These are phyloP conservation scores for Dromococcyx pavoninus DNA, from an alignment of 2,797 vertebrate species.

Conservation along the genomic window DNA sequence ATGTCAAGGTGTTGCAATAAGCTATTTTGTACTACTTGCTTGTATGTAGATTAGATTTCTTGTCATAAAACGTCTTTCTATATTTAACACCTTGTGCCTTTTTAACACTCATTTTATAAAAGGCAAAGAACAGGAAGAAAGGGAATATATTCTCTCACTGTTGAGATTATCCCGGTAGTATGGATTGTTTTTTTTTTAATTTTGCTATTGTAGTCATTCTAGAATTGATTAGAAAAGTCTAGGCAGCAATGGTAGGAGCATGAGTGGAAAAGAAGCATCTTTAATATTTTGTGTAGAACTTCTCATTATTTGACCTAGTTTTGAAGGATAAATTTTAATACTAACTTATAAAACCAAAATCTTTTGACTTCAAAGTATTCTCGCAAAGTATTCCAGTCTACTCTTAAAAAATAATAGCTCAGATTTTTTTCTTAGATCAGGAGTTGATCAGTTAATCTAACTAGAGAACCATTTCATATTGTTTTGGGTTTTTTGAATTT, in stretches of 20 bases:
- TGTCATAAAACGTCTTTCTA: not conserved
- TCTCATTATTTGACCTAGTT: not conserved
- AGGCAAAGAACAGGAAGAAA: not conserved
- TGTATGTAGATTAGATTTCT: slow-evolving; percentile 19
- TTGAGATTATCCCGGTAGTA: not conserved
- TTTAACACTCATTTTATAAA: not conserved
- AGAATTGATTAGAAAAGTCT: not conserved
- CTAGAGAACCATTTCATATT: not conserved
- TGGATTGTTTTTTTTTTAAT: accelerated
- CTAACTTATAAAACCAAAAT: not conserved
- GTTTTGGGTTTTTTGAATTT: not conserved
- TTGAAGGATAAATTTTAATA: not conserved
- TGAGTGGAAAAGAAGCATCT: not conserved
- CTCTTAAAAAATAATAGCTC: not conserved
- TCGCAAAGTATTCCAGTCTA: not conserved
- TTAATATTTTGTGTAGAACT: not conserved
- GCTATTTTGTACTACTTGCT: slow-evolving; percentile 35
- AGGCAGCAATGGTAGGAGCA: not conserved
- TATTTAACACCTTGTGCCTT: not conserved
- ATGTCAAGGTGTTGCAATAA: slow-evolving; percentile 87
- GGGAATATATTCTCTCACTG: not conserved
- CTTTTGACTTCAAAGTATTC: not conserved
- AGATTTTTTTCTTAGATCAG: not conserved
- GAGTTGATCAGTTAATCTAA: not conserved
- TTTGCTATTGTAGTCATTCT: not conserved